Evolutionary conservation across 2,797 vertebrate genomes (phyloP), one percentile per base, ranked within the genome.

Genomic region (Zonotrichia albicollis): DNA sequence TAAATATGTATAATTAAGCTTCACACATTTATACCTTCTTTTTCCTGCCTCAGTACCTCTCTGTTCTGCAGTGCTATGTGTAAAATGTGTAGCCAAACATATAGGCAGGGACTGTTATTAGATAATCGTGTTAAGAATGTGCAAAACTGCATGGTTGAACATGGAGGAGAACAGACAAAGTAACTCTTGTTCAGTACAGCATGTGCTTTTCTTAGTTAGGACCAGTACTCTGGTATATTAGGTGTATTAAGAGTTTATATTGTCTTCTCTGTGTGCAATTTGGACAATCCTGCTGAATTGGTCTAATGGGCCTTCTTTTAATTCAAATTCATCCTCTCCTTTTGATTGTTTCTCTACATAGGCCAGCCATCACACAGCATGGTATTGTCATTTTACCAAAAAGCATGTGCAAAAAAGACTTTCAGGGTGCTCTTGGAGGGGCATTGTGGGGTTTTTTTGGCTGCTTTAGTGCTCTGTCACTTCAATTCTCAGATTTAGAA

Each of bases 1-100:
- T 88, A 86, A 92, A 76, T 86, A 73, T 32, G 66, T 89, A 16
- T 84, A 84, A 91, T 92, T 84, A 60, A 84, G 71, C 67, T 95
- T 93, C 67, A 91, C 80, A 74, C 74, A 70, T 91, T 84, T 87
- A 42, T 58, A 46, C 71, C 22, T 76, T 58, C 32, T 70, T 38
- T 46, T n/a, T 2, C 15, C 10, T 26, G 16, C 4, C 77, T 74
- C 76, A 84, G 45, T 94, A 67, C 71, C 42, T 76, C 82, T 95
- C 77, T 93, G 87, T 94, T 95, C 64, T 88, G 53, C 80, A 86
- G 13, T 42, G 43, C 60, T 89, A 0, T n/a, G 50, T 65, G 74
- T 86, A 66, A 85, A 91, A 92, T 53, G n/a, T 1, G 0, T 60
- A 87, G 74, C 60, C 87, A 87, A 32, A 81, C 57, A 20, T 54